Evolutionary conservation across 2,113 vertebrate genomes (phyloP).

Genomic region (Oryzias celebensis): DNA sequence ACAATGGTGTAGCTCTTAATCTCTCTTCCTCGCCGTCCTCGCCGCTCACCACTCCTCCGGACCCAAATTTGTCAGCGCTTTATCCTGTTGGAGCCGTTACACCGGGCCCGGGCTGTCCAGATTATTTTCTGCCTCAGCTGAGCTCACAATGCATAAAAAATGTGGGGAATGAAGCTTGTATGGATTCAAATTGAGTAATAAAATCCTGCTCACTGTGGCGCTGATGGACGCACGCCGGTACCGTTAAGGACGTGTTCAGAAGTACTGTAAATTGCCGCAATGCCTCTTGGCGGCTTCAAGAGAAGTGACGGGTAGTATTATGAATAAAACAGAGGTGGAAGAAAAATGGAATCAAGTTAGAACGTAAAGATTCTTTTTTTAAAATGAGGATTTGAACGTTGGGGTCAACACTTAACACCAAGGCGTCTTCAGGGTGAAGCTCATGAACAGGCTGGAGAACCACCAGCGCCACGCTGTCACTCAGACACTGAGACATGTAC

Average conservation of each 20-base stretch:
- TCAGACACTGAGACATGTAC: too few species aligned
- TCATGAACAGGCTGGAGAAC: too few species aligned
- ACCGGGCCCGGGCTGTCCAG: slow-evolving; percentile 46
- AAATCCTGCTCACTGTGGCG: slow-evolving; percentile 47
- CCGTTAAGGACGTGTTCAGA: slow-evolving; percentile 59
- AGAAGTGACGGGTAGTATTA: slow-evolving; percentile 27
- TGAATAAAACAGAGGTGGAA: slow-evolving; percentile 28
- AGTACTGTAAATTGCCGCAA: slow-evolving; percentile 49
- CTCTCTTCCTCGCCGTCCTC: slow-evolving; percentile 61
- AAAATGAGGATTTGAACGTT: too few species aligned
- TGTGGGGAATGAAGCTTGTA: slow-evolving; percentile 63
- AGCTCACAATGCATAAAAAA: slow-evolving; percentile 62
- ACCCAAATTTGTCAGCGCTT: slow-evolving; percentile 52
- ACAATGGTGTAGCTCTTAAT: slow-evolving; percentile 71
- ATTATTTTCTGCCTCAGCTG: slow-evolving; percentile 64
- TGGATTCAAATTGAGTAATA: slow-evolving; percentile 69
- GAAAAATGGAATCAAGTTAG: slow-evolving; percentile 16
- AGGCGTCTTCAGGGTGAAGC: too few species aligned
- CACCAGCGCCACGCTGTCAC: too few species aligned
- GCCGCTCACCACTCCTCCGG: slow-evolving; percentile 46
- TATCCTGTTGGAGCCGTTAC: slow-evolving; percentile 52
- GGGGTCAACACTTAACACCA: too few species aligned
- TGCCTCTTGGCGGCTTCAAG: slow-evolving; percentile 43
- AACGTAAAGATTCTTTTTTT: slow-evolving; percentile 4
- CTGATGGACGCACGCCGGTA: slow-evolving; percentile 61